A percentile compares a stretch with the other conserved stretches of the same genome.
Conservation (phyloP, 2,113 vertebrate species). For the Grammatotria lemairii region DNA sequence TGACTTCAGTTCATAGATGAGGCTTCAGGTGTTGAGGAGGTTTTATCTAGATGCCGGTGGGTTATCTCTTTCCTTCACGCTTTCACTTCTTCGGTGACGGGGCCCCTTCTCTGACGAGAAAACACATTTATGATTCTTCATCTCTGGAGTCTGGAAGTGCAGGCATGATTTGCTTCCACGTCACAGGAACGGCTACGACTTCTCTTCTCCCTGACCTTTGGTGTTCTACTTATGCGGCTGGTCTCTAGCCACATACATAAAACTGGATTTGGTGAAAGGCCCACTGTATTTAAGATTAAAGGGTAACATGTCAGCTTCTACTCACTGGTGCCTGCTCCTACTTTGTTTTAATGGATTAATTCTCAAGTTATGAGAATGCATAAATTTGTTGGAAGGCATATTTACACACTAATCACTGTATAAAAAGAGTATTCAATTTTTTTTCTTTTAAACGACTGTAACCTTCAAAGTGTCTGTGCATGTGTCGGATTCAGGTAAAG, state of each 20-base stretch:
- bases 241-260: neutral
- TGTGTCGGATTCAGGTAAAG: constrained; percentile 73
- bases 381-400: neutral
- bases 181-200: neutral
- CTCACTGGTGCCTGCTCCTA: neutral
- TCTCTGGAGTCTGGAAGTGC: neutral
- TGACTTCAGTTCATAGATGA: neutral
- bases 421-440: neutral
- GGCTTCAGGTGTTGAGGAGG: neutral
- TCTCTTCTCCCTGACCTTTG: neutral
- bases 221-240: neutral
- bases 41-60: neutral
- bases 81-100: neutral
- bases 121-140: neutral
- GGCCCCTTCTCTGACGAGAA: neutral
- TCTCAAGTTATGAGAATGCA: neutral
- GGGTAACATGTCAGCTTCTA: neutral
- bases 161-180: neutral
- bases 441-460: neutral
- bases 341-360: neutral
- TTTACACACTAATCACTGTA: neutral
- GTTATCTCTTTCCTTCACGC: neutral
- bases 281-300: neutral
- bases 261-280: neutral
- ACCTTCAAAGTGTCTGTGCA: neutral